Evolutionary conservation across 2,797 vertebrate genomes (phyloP), one percentile per base, ranked within the genome.

Genomic region (Rhinogobio ventralis): DNA sequence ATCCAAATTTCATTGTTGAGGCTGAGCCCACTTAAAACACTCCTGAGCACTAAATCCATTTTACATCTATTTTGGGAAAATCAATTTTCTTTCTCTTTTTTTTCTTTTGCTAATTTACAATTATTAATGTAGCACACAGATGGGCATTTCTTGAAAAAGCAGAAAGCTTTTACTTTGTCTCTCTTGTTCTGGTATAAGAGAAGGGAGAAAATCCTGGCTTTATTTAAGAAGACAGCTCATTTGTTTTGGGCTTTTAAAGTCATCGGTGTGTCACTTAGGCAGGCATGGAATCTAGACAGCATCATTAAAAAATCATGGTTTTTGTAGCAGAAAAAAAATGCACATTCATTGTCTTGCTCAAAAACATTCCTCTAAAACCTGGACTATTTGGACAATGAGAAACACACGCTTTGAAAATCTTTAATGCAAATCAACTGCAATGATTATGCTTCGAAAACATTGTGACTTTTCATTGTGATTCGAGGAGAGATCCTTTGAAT

Each of bases 201-300:
- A 19, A 19, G 19, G 17, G 83, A 66, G 75, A 14, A 33, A 14
- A 84, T 46, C 45, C 81, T 82, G 23, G 42, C 64, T n/a, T 67
- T 69, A 89, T 87, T 84, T 75, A 82, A 85, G 39, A 42, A 83
- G 67, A 83, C 75, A 87, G 85, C n/a, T 84, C 28, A 82, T 86
- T 79, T 87, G 53, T 85, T 85, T 83, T 80, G 20, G 67, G 30
- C 42, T 66, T 30, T 39, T 74, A 75, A 78, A 81, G 49, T 81
- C 76, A 83, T 46, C 74, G 71, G n/a, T 78, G 74, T 68, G 81
- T 76, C 85, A 82, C 69, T 81, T 66, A 53, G 77, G 49, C 78
- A 80, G 82, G 57, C 57, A 19, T 30, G 25, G 78, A 66, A 55
- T 83, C 53, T 68, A 82, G 83, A 86, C 78, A 79, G 66, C n/a